Conservation (phyloP, 2,888 invertebrate genomes). For the Leptodirus hochenwartii region DNA sequence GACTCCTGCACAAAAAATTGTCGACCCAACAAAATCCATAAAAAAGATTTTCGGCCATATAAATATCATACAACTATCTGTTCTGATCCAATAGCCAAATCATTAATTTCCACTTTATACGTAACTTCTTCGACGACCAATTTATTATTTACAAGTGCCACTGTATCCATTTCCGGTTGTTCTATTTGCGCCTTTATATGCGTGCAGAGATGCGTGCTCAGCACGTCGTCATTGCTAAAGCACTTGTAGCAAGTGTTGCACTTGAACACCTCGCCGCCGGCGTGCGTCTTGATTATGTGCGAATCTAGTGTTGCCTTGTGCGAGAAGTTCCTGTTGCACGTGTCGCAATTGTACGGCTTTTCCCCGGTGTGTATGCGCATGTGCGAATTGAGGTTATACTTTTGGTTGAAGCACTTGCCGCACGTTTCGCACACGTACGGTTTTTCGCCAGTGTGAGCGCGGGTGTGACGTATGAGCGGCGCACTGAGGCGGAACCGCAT, state of each 20-base stretch:
- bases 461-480: slow-evolving; percentile 3
- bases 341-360: slow-evolving; percentile 1
- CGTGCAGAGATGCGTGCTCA: slow-evolving; percentile 3
- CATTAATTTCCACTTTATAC: no score
- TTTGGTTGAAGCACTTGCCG: slow-evolving; percentile 6
- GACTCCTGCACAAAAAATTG: no score
- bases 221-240: slow-evolving; percentile 5
- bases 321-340: slow-evolving; percentile 1
- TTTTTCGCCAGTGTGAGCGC: neutral
- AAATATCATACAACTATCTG: no score
- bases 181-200: no score
- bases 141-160: no score
- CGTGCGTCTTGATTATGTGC: slow-evolving; percentile 5
- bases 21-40: no score
- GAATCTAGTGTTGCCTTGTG: slow-evolving; percentile 6
- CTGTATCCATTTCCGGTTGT: no score
- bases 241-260: slow-evolving; percentile 4
- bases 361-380: neutral
- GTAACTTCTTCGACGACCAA: no score
- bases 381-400: slow-evolving; percentile 6
- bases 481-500: slow-evolving; percentile 5
- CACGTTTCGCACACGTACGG: slow-evolving; percentile 2
- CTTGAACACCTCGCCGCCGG: slow-evolving; percentile 2
- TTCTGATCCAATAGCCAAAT: no score
- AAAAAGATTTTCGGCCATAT: no score